Evolutionary conservation across 2,888 invertebrate genomes (phyloP).

Genomic region (Phengaris alcon): DNA sequence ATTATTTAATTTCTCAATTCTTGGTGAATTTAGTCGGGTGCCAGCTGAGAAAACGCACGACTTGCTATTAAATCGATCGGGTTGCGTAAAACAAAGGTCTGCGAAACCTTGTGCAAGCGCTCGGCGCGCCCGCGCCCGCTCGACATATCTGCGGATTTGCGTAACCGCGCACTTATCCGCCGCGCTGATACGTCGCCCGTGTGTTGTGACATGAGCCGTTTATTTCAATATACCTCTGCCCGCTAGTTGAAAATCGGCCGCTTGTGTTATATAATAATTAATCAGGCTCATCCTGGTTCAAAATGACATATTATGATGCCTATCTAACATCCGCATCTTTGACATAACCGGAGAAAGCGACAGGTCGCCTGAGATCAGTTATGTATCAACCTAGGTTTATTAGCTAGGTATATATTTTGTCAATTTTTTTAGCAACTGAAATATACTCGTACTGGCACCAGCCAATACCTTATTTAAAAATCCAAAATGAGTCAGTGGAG

Average conservation of each 20-base stretch:
- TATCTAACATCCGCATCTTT: conserved; percentile 2
- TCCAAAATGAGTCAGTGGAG: conserved; percentile 26
- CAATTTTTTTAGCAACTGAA: background rate
- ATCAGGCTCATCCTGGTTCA: conserved; percentile 9
- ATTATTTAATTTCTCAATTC: conserved; percentile 30
- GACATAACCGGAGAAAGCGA: too few species aligned
- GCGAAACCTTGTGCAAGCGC: conserved; percentile 78
- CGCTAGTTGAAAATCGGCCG: conserved; percentile 26
- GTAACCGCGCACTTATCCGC: conserved; percentile 78
- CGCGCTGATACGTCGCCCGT: conserved; percentile 69
- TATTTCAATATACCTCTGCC: conserved; percentile 56
- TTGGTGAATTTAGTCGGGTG: conserved; percentile 45
- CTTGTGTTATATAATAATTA: background rate
- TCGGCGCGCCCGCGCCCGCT: conserved; percentile 67
- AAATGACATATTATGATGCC: conserved; percentile 7
- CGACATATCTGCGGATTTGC: conserved; percentile 79
- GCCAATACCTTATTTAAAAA: background rate
- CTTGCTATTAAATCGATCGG: conserved; percentile 76
- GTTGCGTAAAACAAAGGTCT: conserved; percentile 80
- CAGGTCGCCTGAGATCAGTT: too few species aligned
- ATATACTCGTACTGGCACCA: background rate
- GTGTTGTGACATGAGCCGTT: conserved; percentile 72
- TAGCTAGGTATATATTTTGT: background rate
- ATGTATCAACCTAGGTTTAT: too few species aligned
- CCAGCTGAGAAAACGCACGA: conserved; percentile 75